Conservation (phyloP, 2,888 invertebrate genomes). For the Galerucella nymphaeae region DNA sequence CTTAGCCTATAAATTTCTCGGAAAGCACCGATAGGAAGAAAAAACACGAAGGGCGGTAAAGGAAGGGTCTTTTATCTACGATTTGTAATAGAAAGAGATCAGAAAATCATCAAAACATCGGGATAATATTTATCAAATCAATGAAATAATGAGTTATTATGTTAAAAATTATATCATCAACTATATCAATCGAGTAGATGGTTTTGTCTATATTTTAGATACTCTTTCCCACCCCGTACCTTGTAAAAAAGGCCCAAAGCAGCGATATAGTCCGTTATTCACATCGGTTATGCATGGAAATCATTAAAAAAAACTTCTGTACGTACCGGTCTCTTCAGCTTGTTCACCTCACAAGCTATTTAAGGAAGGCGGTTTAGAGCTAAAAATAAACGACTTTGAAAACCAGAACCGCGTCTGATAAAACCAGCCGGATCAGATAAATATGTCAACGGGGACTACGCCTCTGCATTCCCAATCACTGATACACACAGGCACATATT, state of each 20-base stretch:
- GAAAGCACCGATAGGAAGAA: conserved; percentile 36
- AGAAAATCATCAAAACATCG: background rate
- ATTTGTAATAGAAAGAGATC: background rate
- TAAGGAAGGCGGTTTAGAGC: conserved; percentile 59
- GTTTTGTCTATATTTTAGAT: background rate
- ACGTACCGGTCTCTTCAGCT: conserved; percentile 27
- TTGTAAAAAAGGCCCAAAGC: background rate
- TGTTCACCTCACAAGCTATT: conserved; percentile 52
- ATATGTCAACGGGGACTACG: conserved; percentile 63
- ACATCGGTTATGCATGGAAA: conserved; percentile 16
- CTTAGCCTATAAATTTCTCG: conserved; percentile 45
- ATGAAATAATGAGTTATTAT: too few relatives aligned
- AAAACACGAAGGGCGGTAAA: conserved; percentile 12
- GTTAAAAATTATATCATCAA: too few relatives aligned
- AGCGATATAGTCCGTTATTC: conserved; percentile 7
- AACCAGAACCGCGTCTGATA: conserved; percentile 59
- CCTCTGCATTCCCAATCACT: conserved; percentile 60
- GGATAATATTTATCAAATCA: background rate
- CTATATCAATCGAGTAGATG: too few relatives aligned
- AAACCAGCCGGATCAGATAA: conserved; percentile 64
- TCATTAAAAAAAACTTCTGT: background rate
- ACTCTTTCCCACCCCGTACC: conserved; percentile 1
- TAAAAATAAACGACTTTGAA: conserved; percentile 58
- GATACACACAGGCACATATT: conserved; percentile 38
- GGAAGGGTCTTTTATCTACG: conserved; percentile 16